Conservation (phyloP, 2,888 invertebrate species). For the Erebia epiphron region DNA sequence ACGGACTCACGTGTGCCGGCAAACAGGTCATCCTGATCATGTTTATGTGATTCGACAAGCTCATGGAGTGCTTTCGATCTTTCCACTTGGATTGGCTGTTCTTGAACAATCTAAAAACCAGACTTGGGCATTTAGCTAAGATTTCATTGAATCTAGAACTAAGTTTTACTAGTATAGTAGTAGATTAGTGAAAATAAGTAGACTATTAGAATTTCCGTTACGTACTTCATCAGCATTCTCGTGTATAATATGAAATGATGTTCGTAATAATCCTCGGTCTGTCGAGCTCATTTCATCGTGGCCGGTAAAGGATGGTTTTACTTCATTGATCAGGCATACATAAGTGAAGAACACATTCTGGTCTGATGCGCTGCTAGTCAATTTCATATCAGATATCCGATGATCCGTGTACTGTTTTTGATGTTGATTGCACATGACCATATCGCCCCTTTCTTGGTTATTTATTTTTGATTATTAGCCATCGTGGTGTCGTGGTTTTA, state of each 20-base stretch:
- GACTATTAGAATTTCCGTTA: conserved; percentile 16
- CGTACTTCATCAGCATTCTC: conserved; percentile 38
- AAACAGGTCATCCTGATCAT: conserved; percentile 29
- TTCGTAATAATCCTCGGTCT: conserved; percentile 35
- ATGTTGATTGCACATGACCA: conserved; percentile 10
- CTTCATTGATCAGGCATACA: conserved; percentile 62
- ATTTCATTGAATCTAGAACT: too few relatives aligned
- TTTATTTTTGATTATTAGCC: conserved; percentile 13
- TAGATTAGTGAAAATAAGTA: neutral
- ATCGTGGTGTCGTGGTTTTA: conserved; percentile 12
- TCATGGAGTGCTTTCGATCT: conserved; percentile 69
- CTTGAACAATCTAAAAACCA: conserved; percentile 48
- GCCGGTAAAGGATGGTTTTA: conserved; percentile 49
- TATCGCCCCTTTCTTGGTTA: neutral
- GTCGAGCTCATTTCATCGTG: conserved; percentile 32
- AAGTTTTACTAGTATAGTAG: too few relatives aligned
- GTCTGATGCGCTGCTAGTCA: conserved; percentile 59
- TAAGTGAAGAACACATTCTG: conserved; percentile 65
- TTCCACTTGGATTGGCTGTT: conserved; percentile 61
- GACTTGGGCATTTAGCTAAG: neutral
- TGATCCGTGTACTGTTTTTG: conserved; percentile 22
- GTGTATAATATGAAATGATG: conserved; percentile 41
- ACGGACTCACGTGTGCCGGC: neutral
- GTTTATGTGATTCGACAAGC: conserved; percentile 54
- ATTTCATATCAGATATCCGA: conserved; percentile 31